Conservation (phyloP, 2,113 vertebrate species). For the Corydoras sp. region DNA sequence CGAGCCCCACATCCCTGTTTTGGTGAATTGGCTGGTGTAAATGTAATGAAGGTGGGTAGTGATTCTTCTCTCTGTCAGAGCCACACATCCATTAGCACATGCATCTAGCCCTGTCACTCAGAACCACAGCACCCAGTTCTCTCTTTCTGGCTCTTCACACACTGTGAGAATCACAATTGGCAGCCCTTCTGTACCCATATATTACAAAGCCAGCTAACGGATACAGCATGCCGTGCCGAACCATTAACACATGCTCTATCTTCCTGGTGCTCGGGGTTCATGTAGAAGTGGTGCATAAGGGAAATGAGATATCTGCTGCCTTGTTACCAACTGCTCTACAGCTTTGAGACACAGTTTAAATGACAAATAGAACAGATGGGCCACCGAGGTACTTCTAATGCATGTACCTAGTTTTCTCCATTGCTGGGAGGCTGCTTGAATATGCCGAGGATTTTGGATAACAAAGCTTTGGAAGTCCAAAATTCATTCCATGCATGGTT, state of each 20-base stretch:
- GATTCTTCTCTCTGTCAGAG: constrained; percentile 62
- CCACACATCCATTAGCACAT: constrained; percentile 66
- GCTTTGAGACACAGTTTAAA: constrained; percentile 5
- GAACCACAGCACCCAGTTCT: constrained; percentile 26
- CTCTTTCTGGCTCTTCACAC: constrained; percentile 47
- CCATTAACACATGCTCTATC: constrained; percentile 66
- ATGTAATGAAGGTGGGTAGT: constrained; percentile 67
- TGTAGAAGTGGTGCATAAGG: constrained; percentile 39
- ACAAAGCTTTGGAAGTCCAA: no score
- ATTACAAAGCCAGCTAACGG: constrained; percentile 57
- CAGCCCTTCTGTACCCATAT: constrained; percentile 58
- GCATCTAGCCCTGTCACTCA: constrained; percentile 63
- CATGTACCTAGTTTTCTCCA: constrained; percentile 10
- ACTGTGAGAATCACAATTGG: constrained; percentile 68
- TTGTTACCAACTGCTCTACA: no score
- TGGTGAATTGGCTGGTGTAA: constrained; percentile 44
- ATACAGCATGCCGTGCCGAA: constrained; percentile 59
- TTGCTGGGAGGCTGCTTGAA: not conserved
- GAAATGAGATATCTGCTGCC: no score
- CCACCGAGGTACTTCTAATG: constrained; percentile 13
- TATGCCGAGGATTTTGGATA: no score
- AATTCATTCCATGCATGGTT: not conserved
- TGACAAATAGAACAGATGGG: constrained; percentile 28
- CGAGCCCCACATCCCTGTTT: constrained; percentile 31
- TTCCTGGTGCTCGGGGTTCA: constrained; percentile 51